Conservation (phyloP, 2,888 invertebrate genomes). For the Plemyria rubiginata region DNA sequence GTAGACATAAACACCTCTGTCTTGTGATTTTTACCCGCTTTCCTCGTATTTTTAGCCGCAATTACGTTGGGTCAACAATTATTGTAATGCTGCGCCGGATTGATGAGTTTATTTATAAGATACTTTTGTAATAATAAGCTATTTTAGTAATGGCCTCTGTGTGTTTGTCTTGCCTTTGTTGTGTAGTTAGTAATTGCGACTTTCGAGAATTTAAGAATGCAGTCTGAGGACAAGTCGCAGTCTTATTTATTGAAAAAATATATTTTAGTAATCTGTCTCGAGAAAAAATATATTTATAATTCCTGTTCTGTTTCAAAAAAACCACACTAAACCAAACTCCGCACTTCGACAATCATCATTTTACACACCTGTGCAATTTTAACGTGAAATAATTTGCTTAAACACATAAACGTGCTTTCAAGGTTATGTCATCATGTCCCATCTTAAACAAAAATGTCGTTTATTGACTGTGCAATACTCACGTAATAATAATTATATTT, state of each 20-base stretch:
- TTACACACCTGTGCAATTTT: slow-evolving; percentile 2
- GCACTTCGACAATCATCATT: not conserved
- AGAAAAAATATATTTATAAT: no score
- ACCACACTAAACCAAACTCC: not conserved
- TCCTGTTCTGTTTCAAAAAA: not conserved
- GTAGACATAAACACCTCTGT: slow-evolving; percentile 44
- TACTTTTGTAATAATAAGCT: slow-evolving; percentile 38
- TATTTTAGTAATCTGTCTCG: not conserved
- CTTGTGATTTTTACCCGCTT: slow-evolving; percentile 48
- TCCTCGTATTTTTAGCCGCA: slow-evolving; percentile 45
- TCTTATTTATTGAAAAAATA: slow-evolving; percentile 2
- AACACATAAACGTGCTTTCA: slow-evolving; percentile 8
- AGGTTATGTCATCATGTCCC: slow-evolving; percentile 26
- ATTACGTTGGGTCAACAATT: slow-evolving; percentile 46
- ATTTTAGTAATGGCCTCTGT: slow-evolving; percentile 25
- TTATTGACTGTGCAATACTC: slow-evolving; percentile 24
- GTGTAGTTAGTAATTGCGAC: slow-evolving; percentile 16
- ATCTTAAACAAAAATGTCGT: slow-evolving; percentile 24
- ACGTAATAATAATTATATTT: slow-evolving; percentile 25
- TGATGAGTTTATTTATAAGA: slow-evolving; percentile 43
- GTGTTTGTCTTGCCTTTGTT: slow-evolving; percentile 28
- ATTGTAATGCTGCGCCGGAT: slow-evolving; percentile 39
- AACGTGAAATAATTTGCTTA: slow-evolving; percentile 2
- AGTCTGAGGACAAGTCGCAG: slow-evolving; percentile 8
- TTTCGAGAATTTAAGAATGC: slow-evolving; percentile 22